A percentile compares a stretch with the other conserved stretches of the same genome.
Evolutionary conservation across 2,888 invertebrate species (phyloP).

Genomic region (Priocnemis perturbator): DNA sequence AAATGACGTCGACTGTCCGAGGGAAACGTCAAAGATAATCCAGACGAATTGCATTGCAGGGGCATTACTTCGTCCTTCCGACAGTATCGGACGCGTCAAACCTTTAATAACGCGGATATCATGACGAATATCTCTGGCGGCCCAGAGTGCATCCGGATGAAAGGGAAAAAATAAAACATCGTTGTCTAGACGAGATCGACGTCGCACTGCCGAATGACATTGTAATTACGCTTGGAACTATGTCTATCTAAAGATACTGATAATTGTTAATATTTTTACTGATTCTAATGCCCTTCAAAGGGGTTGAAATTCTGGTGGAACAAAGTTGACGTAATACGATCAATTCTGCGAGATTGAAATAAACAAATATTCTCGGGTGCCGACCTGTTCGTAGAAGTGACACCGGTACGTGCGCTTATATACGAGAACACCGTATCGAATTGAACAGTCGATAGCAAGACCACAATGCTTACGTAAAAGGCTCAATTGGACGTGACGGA

Average conservation of each 20-base stretch:
- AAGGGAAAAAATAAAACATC: conserved; percentile 11
- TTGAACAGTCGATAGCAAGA: no score
- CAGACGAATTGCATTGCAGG: conserved; percentile 44
- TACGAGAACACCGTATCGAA: no score
- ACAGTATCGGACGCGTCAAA: conserved; percentile 32
- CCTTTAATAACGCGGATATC: conserved; percentile 38
- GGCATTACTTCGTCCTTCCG: conserved; percentile 5
- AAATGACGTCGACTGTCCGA: conserved; percentile 33
- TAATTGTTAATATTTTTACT: no score
- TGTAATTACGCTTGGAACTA: conserved; percentile 28
- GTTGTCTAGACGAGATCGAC: conserved; percentile 11
- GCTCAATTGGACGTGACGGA: neutral
- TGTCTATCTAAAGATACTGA: neutral
- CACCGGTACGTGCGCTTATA: no score
- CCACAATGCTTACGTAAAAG: no score
- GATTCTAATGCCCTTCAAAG: no score
- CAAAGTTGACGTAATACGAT: no score
- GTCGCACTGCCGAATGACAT: neutral
- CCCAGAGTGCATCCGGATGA: conserved; percentile 6
- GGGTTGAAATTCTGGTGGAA: no score
- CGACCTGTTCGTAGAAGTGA: no score
- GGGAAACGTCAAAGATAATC: conserved; percentile 44
- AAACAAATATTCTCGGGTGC: no score
- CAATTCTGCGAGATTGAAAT: no score
- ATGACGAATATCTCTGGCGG: conserved; percentile 37